Evolutionary conservation across 2,797 vertebrate genomes (phyloP), one percentile per base, ranked within the genome.

Genomic region (Balearica regulorum): DNA sequence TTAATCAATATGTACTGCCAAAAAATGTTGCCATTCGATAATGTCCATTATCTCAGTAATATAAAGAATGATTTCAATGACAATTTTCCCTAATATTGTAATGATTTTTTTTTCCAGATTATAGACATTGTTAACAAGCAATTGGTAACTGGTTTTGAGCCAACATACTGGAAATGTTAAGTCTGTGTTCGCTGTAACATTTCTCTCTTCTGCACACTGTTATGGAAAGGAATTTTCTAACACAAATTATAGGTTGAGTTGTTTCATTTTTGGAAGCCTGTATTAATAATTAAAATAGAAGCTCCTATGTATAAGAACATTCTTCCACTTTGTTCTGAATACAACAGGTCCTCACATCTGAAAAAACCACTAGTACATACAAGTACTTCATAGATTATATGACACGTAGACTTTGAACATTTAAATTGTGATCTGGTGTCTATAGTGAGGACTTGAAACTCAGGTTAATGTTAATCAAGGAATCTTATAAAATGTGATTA

Each of bases 1-100:
- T 97, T 96, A 97, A 94, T 94, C 95, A 96, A 86, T 88, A 96
- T 53, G 75, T 76, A 94, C 95, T 96, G 72, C 80, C 93, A 97
- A 96, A 93, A 43, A 96, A 94, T 92, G 86, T 91, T 87, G 82
- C 66, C 53, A 87, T 77, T 81, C 15, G 19, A 61, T 85, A 88
- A 93, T 60, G 90, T 97, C 80, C 80, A 76, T 96, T 96, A 97
- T 92, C 72, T 72, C 57, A 64, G 84, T 73, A 89, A 51, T 89
- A 92, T 58, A 92, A 90, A 95, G 95, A 96, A 95, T 94, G 33
- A 89, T 89, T 95, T 96, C 87, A 64, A 58, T 96, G 80, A 96
- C 83, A 78, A 89, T 78, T 87, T 93, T 68, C 75, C 72, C 90
- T 79, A 93, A 94, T 87, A 95, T 54, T 88, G 33, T 66, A 94